These are phyloP conservation scores for Thelaira solivaga DNA, from an alignment of 2,888 invertebrate genomes.

Conservation along the genomic window DNA sequence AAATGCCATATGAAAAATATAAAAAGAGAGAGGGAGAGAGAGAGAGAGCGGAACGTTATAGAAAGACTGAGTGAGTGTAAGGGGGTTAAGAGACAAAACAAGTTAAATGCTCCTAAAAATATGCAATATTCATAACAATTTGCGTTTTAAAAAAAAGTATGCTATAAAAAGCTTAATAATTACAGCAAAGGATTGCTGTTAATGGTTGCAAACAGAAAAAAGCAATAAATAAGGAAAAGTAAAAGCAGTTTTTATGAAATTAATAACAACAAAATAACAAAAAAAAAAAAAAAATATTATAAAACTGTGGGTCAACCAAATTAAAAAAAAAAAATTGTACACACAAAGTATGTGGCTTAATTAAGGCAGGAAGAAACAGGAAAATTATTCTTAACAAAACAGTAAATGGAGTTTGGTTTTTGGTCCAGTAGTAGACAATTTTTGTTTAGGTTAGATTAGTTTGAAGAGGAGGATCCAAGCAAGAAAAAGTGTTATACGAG, in stretches of 20 bases:
- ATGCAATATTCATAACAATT: conserved; percentile 52
- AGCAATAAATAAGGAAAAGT: conserved; percentile 1
- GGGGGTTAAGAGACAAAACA: not conserved
- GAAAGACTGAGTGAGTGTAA: too few species aligned
- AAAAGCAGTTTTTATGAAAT: conserved; percentile 36
- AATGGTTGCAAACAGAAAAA: conserved; percentile 36
- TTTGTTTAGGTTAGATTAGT: too few species aligned
- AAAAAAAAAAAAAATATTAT: conserved; percentile 17
- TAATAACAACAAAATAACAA: conserved; percentile 6
- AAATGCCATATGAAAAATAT: too few species aligned
- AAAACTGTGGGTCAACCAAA: not conserved
- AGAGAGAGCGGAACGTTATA: too few species aligned
- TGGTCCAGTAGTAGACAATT: too few species aligned
- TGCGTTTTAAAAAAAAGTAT: conserved; percentile 49
- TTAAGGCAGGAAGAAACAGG: too few species aligned
- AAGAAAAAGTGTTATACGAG: too few species aligned
- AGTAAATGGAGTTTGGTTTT: too few species aligned
- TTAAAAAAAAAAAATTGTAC: not conserved
- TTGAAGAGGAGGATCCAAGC: too few species aligned
- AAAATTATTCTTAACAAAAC: too few species aligned
- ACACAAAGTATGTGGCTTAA: too few species aligned
- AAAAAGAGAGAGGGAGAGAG: not conserved
- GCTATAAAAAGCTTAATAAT: conserved; percentile 56
- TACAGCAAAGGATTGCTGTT: conserved; percentile 48
- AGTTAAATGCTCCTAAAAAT: conserved; percentile 46